Conservation (phyloP, 1,140 invertebrate species). For the Solen grandis region DNA sequence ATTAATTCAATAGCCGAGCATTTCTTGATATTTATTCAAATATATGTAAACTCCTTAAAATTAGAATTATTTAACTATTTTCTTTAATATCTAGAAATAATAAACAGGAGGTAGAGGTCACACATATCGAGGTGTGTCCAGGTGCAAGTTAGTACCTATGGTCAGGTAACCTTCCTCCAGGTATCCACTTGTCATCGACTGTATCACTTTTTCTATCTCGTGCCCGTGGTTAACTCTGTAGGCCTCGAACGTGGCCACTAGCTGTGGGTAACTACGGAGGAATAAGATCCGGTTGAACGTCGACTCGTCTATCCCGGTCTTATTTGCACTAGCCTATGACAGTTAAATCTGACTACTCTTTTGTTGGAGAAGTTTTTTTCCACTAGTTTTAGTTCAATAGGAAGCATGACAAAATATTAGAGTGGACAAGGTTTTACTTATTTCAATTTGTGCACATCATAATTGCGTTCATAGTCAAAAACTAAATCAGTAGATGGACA, state of each 20-base stretch:
- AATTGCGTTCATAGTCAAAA: no score
- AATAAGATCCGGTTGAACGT: conserved; percentile 87
- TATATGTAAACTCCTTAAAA: neutral
- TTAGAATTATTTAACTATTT: neutral
- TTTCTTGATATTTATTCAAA: neutral
- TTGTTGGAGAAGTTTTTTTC: no score
- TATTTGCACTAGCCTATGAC: conserved; percentile 72
- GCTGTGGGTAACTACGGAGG: conserved; percentile 86
- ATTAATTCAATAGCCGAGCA: neutral
- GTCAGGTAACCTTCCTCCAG: conserved; percentile 67
- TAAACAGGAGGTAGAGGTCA: neutral
- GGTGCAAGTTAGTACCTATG: conserved; percentile 61
- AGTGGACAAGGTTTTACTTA: no score
- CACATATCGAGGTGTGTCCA: neutral
- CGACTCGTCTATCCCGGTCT: conserved; percentile 87
- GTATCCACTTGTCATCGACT: conserved; percentile 72
- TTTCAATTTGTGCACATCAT: no score
- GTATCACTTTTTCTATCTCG: conserved; percentile 71
- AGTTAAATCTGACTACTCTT: no score
- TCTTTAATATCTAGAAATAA: neutral
- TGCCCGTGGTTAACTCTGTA: conserved; percentile 80
- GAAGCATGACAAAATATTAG: no score
- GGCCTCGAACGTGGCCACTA: conserved; percentile 86
- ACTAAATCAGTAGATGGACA: no score
- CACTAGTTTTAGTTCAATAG: no score